Conservation (phyloP, 2,797 vertebrate species). For the Amphiprion clarkii region DNA sequence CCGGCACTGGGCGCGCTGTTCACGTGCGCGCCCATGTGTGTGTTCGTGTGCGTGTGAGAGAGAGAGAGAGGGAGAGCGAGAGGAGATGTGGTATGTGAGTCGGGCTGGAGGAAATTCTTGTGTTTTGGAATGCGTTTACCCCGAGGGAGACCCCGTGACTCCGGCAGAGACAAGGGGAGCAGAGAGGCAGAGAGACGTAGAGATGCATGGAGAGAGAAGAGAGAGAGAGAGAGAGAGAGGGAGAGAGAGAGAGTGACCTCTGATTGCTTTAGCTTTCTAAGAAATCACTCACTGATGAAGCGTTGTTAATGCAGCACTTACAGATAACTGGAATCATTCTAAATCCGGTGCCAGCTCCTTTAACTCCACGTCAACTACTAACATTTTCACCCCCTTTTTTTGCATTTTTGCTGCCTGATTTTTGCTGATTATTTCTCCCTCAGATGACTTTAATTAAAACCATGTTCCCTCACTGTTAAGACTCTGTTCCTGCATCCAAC, state of each 20-base stretch:
- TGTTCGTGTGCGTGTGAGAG: not conserved
- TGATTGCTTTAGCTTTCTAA: constrained; percentile 44
- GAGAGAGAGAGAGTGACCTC: constrained; percentile 15
- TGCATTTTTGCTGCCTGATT: too few species aligned
- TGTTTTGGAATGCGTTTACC: constrained; percentile 89
- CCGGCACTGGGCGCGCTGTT: constrained; percentile 85
- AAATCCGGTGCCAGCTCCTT: too few species aligned
- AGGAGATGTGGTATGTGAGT: constrained; percentile 76
- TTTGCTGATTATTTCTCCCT: constrained; percentile 5
- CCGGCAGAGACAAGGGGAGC: constrained; percentile 81
- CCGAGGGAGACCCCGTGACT: constrained; percentile 86
- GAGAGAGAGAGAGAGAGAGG: constrained; percentile 6
- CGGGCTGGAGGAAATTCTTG: constrained; percentile 88
- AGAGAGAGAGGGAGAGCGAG: not conserved
- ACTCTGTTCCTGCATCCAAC: constrained; percentile 62
- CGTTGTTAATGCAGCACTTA: not conserved
- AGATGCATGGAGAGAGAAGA: not conserved
- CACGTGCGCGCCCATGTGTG: constrained; percentile 47
- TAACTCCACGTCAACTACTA: too few species aligned
- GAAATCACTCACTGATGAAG: constrained; percentile 23
- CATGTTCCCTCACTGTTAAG: constrained; percentile 23
- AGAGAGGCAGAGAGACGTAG: constrained; percentile 24
- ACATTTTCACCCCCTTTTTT: too few species aligned
- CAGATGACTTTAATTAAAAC: constrained; percentile 43
- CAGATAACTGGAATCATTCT: not conserved